A percentile compares a stretch with the other conserved stretches of the same genome.
Conservation (phyloP, 1,140 invertebrate species). For the Archivesica marissinica region DNA sequence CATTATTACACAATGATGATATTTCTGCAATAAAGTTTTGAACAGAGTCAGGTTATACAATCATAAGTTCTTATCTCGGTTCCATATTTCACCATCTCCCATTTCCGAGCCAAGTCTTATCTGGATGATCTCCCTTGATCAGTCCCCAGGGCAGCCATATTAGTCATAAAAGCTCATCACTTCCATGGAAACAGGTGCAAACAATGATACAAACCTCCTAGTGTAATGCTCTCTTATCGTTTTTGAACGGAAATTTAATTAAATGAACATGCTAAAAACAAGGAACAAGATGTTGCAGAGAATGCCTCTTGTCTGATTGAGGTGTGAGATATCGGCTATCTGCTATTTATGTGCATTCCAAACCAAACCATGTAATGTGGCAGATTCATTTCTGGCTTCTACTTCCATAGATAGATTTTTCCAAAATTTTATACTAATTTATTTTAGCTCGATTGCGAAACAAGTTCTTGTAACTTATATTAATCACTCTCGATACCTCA, state of each 20-base stretch:
- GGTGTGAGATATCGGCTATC: not conserved
- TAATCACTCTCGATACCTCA: no score
- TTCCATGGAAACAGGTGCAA: slow-evolving; percentile 35
- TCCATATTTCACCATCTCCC: slow-evolving; percentile 29
- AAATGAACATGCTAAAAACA: slow-evolving; percentile 29
- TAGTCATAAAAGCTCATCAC: slow-evolving; percentile 24
- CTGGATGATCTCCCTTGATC: slow-evolving; percentile 38
- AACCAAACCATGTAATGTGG: not conserved
- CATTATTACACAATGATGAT: not conserved
- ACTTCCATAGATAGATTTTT: no score
- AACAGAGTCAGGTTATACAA: slow-evolving; percentile 14
- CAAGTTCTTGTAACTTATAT: no score
- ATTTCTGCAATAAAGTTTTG: slow-evolving; percentile 16
- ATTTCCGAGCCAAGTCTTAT: slow-evolving; percentile 14
- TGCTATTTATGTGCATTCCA: slow-evolving; percentile 7
- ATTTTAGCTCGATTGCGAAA: no score
- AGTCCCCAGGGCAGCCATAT: slow-evolving; percentile 33
- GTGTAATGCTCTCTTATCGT: slow-evolving; percentile 26
- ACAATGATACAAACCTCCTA: slow-evolving; percentile 19
- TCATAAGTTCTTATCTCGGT: slow-evolving; percentile 24
- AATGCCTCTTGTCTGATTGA: slow-evolving; percentile 10
- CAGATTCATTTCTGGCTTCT: no score
- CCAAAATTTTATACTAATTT: no score
- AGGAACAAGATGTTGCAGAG: slow-evolving; percentile 17
- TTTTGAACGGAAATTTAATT: slow-evolving; percentile 22